These are phyloP conservation scores for Agrilus mali DNA, from an alignment of 2,888 invertebrate genomes.

Conservation along the genomic window DNA sequence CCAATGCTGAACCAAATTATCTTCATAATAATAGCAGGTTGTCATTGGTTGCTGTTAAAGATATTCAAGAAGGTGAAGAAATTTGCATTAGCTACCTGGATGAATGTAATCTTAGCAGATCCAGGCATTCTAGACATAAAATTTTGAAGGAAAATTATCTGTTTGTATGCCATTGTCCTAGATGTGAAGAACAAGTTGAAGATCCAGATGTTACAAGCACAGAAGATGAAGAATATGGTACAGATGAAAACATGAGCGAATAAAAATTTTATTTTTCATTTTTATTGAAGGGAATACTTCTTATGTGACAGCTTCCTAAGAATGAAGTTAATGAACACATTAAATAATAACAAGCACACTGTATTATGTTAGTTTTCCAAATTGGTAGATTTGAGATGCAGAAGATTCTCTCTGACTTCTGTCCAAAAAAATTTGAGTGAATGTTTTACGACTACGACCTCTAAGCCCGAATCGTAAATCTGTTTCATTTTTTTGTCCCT, in stretches of 20 bases:
- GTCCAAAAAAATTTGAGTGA: no score
- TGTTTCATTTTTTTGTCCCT: no score
- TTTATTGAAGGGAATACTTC: background rate
- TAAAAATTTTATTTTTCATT: slow-evolving; percentile 7
- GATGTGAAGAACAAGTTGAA: slow-evolving; percentile 58
- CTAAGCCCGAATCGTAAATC: no score
- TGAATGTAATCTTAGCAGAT: slow-evolving; percentile 66
- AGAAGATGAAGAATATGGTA: slow-evolving; percentile 55
- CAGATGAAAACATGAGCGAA: slow-evolving; percentile 34
- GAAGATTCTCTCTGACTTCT: no score
- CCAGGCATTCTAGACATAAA: slow-evolving; percentile 79
- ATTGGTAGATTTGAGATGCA: no score
- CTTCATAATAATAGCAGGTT: slow-evolving; percentile 69
- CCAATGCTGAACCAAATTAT: slow-evolving; percentile 79
- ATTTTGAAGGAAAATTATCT: slow-evolving; percentile 66
- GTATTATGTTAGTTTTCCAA: no score
- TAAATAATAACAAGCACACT: no score
- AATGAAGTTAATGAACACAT: no score
- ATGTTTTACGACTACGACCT: no score
- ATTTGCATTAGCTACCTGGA: slow-evolving; percentile 85
- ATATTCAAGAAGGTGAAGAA: slow-evolving; percentile 72
- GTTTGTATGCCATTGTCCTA: slow-evolving; percentile 70
- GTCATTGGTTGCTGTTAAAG: slow-evolving; percentile 55
- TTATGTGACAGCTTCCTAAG: no score
- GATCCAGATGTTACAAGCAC: slow-evolving; percentile 77